Evolutionary conservation across 2,113 vertebrate species (phyloP), one percentile per base, ranked within the genome.

Genomic region (Cygnus buccinator): DNA sequence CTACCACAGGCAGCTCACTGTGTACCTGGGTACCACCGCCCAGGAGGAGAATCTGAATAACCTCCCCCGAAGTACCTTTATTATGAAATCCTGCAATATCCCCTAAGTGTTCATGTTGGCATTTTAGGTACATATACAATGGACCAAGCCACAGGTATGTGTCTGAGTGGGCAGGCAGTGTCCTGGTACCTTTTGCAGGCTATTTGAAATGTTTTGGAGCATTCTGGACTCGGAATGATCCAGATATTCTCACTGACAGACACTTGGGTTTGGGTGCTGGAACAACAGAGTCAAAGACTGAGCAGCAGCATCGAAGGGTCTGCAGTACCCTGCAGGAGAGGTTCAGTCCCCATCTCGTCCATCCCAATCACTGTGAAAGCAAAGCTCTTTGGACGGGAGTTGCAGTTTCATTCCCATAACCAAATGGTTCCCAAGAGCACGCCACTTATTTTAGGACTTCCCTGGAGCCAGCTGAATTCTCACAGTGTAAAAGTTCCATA

Each of bases 1-100:
- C 62, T 19, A 41, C 26, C 28, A 35, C 17, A 28, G 25, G 23
- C 35, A 17, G 17, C 21, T 39, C 61, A 39, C 13, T 48, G 46
- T 23, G 11, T 44, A 33, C 54, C 39, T 43, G 52, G 54, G 39
- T 57, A 39, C 13, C 14, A 43, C 35, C 6, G 22, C 20, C 31
- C 26, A 7, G 6, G 29, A 63, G n/a, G 10, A 22, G 10, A 70
- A 73, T 76, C 1, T 84, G 55, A 74, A 79, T 75, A 48, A 70
- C 87, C 86, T 82, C 48, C 48, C 61, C 80, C 76, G 39, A 87
- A 90, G 90, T 31, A 73, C 18, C 74, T 87, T 82, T 43, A 58
- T 55, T 4, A 0, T 70, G 44, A 87, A 75, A 72, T 35, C 33
- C 63, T 37, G 4, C 31, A 37, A 41, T 44, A 44, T 61, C 43